Conservation (phyloP, 2,797 vertebrate species). For the Onychomys torridus region DNA sequence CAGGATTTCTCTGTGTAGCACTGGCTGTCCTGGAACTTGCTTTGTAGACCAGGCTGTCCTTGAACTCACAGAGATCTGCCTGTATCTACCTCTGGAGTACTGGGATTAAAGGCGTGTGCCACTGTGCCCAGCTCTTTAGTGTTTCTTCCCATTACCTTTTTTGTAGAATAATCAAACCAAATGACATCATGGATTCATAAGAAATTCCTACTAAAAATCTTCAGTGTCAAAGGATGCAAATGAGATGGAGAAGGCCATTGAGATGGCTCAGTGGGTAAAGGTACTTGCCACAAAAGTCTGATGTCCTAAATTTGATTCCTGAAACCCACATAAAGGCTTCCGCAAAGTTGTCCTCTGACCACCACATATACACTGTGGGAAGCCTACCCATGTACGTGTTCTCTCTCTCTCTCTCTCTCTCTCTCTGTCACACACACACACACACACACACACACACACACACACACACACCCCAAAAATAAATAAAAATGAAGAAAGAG, state of each 20-base stretch:
- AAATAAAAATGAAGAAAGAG: not conserved
- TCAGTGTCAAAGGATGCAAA: not conserved
- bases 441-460: too few relatives aligned
- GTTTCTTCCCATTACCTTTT: not conserved
- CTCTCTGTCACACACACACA: too few relatives aligned
- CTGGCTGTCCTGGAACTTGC: too few relatives aligned
- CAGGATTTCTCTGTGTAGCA: too few relatives aligned
- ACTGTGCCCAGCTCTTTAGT: not conserved
- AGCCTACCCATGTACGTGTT: not conserved
- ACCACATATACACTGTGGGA: not conserved
- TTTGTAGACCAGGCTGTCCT: too few relatives aligned
- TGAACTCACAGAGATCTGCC: too few relatives aligned
- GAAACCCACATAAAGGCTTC: not conserved
- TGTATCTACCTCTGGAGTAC: too few relatives aligned
- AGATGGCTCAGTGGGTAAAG: not conserved
- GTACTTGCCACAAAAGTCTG: not conserved
- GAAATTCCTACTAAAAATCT: not conserved
- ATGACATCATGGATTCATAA: not conserved
- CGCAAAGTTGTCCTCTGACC: not conserved
- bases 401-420: too few relatives aligned
- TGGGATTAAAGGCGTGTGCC: too few relatives aligned
- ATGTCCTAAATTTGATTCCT: not conserved
- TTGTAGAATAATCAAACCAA: slow-evolving; percentile 35
- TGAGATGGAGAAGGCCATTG: not conserved
- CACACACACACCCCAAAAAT: too few relatives aligned